Evolutionary conservation across 2,797 vertebrate species (phyloP), one percentile per base, ranked within the genome.

Genomic region (Glossophaga mutica): DNA sequence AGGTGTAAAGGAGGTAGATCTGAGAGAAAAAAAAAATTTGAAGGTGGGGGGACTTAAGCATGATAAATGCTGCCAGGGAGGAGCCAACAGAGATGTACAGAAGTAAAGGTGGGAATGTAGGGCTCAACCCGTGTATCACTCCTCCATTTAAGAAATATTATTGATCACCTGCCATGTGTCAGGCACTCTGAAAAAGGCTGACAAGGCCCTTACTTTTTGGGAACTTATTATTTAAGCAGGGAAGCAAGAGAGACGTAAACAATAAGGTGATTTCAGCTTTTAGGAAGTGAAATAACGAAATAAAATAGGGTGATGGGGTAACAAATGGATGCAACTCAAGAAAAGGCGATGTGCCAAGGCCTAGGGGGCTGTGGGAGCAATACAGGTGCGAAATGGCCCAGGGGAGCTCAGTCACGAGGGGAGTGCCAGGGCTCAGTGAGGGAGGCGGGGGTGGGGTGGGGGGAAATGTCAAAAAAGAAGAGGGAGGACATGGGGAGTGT

Each of bases 121-220:
- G 94, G 16, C 14, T 62, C 68, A 26, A 39, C 1, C 29, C 2
- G 0, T 14, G 42, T 26, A 29, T 67, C 22, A 4, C 4, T 81
- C 32, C 34, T 39, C 81, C 83, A 52, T 37, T 81, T 83, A 76
- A 78, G 57, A 77, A 15, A 37, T 79, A 65, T 46, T 24, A 46
- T 9, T 42, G 48, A 86, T n/a, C 52, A 77, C 12, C 32, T 26
- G 14, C 18, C 15, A 14, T 6, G 6, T 68, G 42, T 26, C 74
- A 91, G 87, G 12, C 3, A 50, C 42, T 78, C 88, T 74, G 62
- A 76, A 74, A 93, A 93, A 81, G 91, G 39, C n/a, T 44, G 29
- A 22, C 9, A 15, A 68, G n/a, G 14, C 48, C n/a, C 65, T 90
- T 87, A 37, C 44, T 90, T 74, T 73, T 32, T 32, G 55, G 83